Percentiles rank a stretch among this genome's conserved stretches.
phyloP scores from a whole-genome alignment of 2,888 invertebrate genomes.

The Amblyteles armatorius region DNA sequence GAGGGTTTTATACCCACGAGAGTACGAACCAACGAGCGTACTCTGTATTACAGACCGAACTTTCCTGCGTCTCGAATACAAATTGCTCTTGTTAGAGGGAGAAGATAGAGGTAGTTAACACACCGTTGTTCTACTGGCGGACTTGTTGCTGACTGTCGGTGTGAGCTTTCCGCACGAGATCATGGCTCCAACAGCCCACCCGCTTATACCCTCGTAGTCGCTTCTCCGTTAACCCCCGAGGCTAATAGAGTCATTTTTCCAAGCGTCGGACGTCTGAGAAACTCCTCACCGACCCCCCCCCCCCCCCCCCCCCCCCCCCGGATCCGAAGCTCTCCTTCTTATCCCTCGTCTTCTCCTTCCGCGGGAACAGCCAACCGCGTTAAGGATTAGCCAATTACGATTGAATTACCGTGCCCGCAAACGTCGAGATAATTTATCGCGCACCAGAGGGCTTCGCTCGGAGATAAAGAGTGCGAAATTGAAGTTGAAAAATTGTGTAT shows the following conservation, averaged over 20 bases:
- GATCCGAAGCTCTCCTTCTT: constrained; percentile 24
- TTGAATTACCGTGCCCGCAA: constrained; percentile 79
- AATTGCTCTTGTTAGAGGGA: constrained; percentile 81
- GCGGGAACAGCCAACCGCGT: constrained; percentile 72
- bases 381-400: constrained; percentile 84
- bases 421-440: constrained; percentile 65
- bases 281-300: constrained; percentile 13
- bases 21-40: constrained; percentile 34
- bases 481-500: constrained; percentile 2
- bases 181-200: background rate
- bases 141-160: constrained; percentile 78
- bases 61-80: constrained; percentile 74
- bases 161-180: constrained; percentile 24
- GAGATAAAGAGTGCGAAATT: constrained; percentile 9
- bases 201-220: constrained; percentile 30
- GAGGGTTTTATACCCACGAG: constrained; percentile 36
- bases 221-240: constrained; percentile 67
- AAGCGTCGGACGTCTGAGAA: constrained; percentile 70
- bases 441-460: background rate
- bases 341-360: constrained; percentile 27
- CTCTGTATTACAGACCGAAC: constrained; percentile 35
- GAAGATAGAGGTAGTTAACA: constrained; percentile 77
- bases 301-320: constrained; percentile 22
- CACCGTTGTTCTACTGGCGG: constrained; percentile 78
- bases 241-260: constrained; percentile 84